A percentile compares a stretch with the other conserved stretches of the same genome.
Conservation (phyloP, 2,888 invertebrate species). For the Elmis aenea region DNA sequence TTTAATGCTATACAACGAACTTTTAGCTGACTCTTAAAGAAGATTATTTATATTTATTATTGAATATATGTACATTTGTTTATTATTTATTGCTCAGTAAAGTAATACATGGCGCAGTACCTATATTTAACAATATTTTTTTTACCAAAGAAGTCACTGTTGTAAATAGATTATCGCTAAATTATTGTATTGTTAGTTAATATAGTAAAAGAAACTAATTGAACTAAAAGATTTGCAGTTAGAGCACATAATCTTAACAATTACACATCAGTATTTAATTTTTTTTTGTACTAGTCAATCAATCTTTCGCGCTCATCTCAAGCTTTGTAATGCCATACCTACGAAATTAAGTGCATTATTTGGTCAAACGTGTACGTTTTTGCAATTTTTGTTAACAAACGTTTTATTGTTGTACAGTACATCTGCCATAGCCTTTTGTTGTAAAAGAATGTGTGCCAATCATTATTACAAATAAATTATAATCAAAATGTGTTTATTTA, state of each 20-base stretch:
- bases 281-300: conserved; percentile 25
- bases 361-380: conserved; percentile 17
- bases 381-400: conserved; percentile 18
- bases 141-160: conserved; percentile 43
- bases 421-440: conserved; percentile 43
- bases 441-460: conserved; percentile 48
- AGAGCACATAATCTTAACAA: conserved; percentile 38
- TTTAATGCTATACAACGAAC: conserved; percentile 37
- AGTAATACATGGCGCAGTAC: conserved; percentile 34
- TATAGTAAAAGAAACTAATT: conserved; percentile 30
- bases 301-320: conserved; percentile 23
- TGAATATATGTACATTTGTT: conserved; percentile 14
- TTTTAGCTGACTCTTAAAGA: conserved; percentile 21
- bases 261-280: conserved; percentile 41
- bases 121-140: conserved; percentile 38
- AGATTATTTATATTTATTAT: conserved; percentile 10
- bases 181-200: conserved; percentile 36
- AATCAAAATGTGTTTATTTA: conserved; percentile 23
- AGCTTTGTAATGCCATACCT: conserved; percentile 24
- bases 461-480: conserved; percentile 45
- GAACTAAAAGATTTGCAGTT: conserved; percentile 35
- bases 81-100: conserved; percentile 41
- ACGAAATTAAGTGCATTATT: too few relatives aligned
- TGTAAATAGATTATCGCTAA: conserved; percentile 40
- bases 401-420: conserved; percentile 41